Base-by-base conservation (phyloP, 2,113 vertebrate species). In the Hoplias malabaricus region DNA sequence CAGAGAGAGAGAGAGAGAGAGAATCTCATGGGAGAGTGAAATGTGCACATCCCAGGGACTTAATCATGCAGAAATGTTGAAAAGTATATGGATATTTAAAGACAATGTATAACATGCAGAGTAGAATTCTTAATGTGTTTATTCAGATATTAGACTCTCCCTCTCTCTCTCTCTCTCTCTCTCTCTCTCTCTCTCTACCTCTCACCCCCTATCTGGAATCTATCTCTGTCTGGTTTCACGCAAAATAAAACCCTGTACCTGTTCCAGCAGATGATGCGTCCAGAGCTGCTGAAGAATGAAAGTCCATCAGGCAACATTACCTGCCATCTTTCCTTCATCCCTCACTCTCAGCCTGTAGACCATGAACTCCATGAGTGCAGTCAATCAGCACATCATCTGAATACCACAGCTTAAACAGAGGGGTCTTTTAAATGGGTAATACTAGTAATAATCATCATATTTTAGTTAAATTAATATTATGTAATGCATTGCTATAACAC, bases 291-390 rank as follows among this genome's bases (percentile, higher is more conserved):
- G 33, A 77, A 70, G 74, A 71, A 80, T 75, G 84, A 72, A 16
- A 54, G 69, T 79, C 53, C 56, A 84, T 65, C 83, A 88, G 87
- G 88, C 88, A 82, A 84, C 88, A 90, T 93, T 91, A 84, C 80
- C 83, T 81, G 86, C 89, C 70, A 89, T 90, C 80, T 86, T 82
- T 85, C 87, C 86, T 84, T 33, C 40, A 86, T 79, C 78, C 88
- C 82, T 86, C 80, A 65, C 73, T 72, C 23, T 19, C n/a, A 43
- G 48, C 53, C 27, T 77, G 9, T 50, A 25, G 79, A 80, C 71
- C 73, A 81, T 78, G 74, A 84, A 70, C 62, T 87, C 84, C 83
- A 83, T 77, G 86, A 80, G 86, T 82, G 80, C 74, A 83, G 72
- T 57, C 43, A 36, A 40, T 69, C 82, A 33, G 42, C 57, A 66